Evolutionary conservation across 2,113 vertebrate species (phyloP), one percentile per base, ranked within the genome.

Genomic region (Pontoporia blainvillei): DNA sequence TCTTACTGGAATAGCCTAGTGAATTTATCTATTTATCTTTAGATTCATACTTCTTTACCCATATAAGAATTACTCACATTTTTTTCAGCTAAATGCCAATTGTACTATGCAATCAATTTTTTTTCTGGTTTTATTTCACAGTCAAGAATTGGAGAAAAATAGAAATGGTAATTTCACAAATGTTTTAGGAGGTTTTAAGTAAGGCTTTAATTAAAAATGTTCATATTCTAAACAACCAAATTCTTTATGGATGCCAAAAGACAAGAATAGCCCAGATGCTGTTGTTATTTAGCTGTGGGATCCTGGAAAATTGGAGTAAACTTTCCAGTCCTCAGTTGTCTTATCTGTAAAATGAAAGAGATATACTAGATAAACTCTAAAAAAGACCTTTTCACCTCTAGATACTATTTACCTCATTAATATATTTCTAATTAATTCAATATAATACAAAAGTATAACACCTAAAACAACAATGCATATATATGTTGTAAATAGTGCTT

Each of bases 11-110:
- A 73, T 95, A 34, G 10, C 44, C 59, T 91, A 92, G 62, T 85
- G 71, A 97, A 97, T 98, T 97, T 95, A 95, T 91, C 49, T 39
- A 78, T 97, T 97, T 97, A 84, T 98, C 90, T 97, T 96, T 71
- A 62, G 41, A 87, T 52, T 85, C 31, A 82, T 25, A 41, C 88
- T 78, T 78, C 12, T 88, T 91, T 72, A 39, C 18, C 4, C 12
- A 59, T 66, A 41, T 84, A 90, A 83, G n/a, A 54, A 69, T 34
- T 86, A 13, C 49, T 86, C 44, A 90, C 4, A 73, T 66, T 64
- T 96, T 57, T 21, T 96, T 59, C n/a, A 92, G 31, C 69, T 81
- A 76, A 90, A 81, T 8, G n/a, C 20, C 9, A 57, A 36, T 21
- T 97, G 81, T 76, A 14, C 41, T 93, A 18, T 90, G 59, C 41